A percentile compares a stretch with the other conserved stretches of the same genome.
These are phyloP conservation scores for Linurgus olivaceus DNA, from an alignment of 2,797 vertebrate species.

Conservation along the genomic window DNA sequence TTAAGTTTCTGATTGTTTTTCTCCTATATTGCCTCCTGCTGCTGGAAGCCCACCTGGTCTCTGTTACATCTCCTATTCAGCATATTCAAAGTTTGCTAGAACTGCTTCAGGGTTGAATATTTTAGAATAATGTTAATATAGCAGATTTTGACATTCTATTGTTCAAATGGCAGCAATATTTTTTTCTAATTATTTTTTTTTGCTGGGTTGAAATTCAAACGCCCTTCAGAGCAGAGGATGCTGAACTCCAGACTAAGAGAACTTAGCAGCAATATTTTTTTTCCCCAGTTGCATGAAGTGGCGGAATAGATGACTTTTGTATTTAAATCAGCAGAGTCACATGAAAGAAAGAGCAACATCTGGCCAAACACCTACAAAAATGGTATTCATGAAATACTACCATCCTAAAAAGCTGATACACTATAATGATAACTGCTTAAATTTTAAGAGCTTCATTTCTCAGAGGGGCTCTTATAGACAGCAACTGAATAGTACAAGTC, in stretches of 20 bases:
- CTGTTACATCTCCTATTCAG: slow-evolving; percentile 23
- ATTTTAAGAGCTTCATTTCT: background rate
- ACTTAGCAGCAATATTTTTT: background rate
- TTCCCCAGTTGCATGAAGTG: background rate
- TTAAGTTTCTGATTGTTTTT: slow-evolving; percentile 16
- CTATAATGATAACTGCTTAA: background rate
- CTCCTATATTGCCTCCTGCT: slow-evolving; percentile 24
- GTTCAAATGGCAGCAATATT: background rate
- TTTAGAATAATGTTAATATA: slow-evolving; percentile 6
- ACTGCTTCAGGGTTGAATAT: slow-evolving; percentile 28
- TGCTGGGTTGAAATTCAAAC: background rate
- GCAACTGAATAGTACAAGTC: background rate
- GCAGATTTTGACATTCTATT: slow-evolving; percentile 33
- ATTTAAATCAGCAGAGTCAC: background rate
- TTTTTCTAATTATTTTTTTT: background rate
- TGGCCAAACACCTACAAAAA: background rate
- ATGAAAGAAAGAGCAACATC: slow-evolving; percentile 38
- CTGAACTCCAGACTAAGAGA: background rate
- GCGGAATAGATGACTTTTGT: background rate
- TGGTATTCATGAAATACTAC: background rate
- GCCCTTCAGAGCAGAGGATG: background rate
- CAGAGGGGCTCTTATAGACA: background rate
- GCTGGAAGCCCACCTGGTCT: slow-evolving; percentile 31
- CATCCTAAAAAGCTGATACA: background rate
- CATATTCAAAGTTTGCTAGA: slow-evolving; percentile 10